Evolutionary conservation across 2,113 vertebrate genomes (phyloP), one percentile per base, ranked within the genome.

Genomic region (Phoxinus phoxinus): DNA sequence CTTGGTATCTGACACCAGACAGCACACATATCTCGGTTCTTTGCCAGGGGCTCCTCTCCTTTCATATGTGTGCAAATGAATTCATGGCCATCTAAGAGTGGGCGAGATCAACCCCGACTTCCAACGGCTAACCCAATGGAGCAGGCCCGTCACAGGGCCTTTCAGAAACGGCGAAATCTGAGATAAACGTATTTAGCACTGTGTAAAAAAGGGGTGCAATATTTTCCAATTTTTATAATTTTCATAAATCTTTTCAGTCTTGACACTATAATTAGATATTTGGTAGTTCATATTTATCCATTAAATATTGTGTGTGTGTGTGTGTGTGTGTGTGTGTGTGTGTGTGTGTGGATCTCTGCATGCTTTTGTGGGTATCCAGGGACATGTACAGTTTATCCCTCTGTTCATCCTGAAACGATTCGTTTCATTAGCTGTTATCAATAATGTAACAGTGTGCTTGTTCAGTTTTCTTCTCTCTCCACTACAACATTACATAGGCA

Each of bases 401-500:
- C 83, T 90, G 92, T 93, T 94, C 89, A 93, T 93, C 87, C 90
- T 91, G 86, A 93, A 92, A 89, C 91, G 78, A 93, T 94, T 92
- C 89, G 93, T 94, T 95, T 94, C 91, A 93, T 94, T 94, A 93
- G 90, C 87, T 59, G 86, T 89, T 91, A 92, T 94, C 88, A 94
- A 93, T 94, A 92, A 94, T 94, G 93, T 86, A 94, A 90, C 88
- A 88, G 86, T 73, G 84, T 89, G 89, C 88, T 92, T 92, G 85
- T 89, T 92, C 92, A 91, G 89, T 90, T 91, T 89, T 89, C 90
- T 90, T 48, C 21, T 11, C 51, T 79, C 32, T 79, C 27, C 53
- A 44, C 58, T 19, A 71, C 71, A 67, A 51, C 77, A 86, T 86
- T 32, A 63, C 41, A 86, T 19, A 85, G 77, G 46, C 81, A 87